phyloP scores from a whole-genome alignment of 2,113 vertebrate species.

The Hassar affinis region DNA sequence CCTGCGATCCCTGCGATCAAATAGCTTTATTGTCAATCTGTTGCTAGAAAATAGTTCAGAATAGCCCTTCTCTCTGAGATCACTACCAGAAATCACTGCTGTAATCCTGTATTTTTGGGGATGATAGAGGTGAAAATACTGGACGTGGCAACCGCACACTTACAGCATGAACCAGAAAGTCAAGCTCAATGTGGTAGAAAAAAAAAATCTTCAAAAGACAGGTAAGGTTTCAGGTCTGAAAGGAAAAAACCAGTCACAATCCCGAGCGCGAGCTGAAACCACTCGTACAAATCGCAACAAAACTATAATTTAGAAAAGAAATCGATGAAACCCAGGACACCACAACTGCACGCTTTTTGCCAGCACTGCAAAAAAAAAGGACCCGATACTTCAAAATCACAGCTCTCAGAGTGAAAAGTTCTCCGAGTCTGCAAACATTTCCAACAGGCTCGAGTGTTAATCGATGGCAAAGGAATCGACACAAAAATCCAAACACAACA shows the following conservation, averaged over 20 bases:
- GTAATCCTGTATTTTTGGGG: background rate
- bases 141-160: background rate
- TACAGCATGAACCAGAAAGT: background rate
- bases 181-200: background rate
- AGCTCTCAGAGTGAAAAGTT: background rate
- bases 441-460: background rate
- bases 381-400: background rate
- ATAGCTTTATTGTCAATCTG: background rate
- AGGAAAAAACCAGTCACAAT: conserved; percentile 8
- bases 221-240: conserved; percentile 15
- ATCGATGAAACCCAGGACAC: background rate
- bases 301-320: background rate
- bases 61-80: background rate
- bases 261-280: background rate
- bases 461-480: background rate
- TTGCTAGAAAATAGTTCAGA: background rate
- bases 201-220: background rate
- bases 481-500: conserved; percentile 4
- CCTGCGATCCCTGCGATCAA: background rate
- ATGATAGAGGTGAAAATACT: no score
- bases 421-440: background rate
- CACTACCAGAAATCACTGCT: background rate
- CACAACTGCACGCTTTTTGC: background rate
- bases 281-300: background rate
- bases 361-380: background rate